Evolutionary conservation across 1,140 invertebrate species (phyloP), one percentile per base, ranked within the genome.

Genomic region (Pachyrhynchus sulphureomaculatus): DNA sequence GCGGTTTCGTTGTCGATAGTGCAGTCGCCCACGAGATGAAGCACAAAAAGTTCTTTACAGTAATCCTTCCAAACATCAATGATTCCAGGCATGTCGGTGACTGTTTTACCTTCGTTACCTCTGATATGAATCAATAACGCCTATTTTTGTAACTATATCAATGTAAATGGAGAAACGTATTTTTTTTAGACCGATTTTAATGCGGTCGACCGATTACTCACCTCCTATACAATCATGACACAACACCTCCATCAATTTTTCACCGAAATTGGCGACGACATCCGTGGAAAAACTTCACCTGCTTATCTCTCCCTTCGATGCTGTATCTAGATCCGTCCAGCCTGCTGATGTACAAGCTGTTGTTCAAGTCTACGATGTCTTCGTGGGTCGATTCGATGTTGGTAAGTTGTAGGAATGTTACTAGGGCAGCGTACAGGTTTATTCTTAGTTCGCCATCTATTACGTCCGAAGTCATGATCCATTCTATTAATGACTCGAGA

Each of bases 211-310:
- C n/a, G n/a, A n/a, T 69, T 95, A 90, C 71, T 95, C 91, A 0
- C 91, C 91, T 10, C 88, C 88, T 6, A 91, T 90, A 57, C 89
- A 91, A 78, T 95, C 93, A 54, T 89, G 83, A 68, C 91, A 92
- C 21, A 96, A 78, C 23, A 91, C 86, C 65, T 91, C 87, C 73
- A 93, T 88, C 12, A 96, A 77, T 71, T 88, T 87, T 54, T 93
- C 89, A 0, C 91, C 90, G 71, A 91, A 93, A 3, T 58, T 68
- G 1, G 51, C 44, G 10, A 71, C 42, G 23, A 67, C 55, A 49
- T 71, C 69, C 4, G 57, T 61, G 1, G 67, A 64, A 33, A n/a
- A 71, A 62, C 23, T 64, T 59, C 2, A 71, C 23, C 15, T 66
- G 51, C 3, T 57, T 48, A 13, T 61, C 53, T 29, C 29, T 24